Percentiles rank a stretch among this genome's conserved stretches.
Conservation (phyloP, 2,797 vertebrate species). For the Alca torda region DNA sequence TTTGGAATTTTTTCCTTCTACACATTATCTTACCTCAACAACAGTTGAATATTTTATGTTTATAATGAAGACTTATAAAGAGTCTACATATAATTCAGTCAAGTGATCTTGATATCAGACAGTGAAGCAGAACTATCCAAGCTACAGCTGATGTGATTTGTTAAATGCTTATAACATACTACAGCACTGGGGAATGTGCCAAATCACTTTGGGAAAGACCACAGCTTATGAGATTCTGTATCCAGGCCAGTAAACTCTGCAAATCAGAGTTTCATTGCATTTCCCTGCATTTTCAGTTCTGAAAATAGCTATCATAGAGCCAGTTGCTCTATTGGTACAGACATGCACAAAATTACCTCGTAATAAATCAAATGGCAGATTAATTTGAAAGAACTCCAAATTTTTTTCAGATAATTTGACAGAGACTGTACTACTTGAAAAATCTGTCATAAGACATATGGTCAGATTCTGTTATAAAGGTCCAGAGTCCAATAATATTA, state of each 20-base stretch:
- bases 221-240: neutral
- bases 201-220: neutral
- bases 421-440: neutral
- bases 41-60: neutral
- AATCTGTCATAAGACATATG: neutral
- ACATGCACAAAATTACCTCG: neutral
- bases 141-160: neutral
- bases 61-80: neutral
- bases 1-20: neutral
- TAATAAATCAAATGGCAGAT: neutral
- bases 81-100: neutral
- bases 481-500: neutral
- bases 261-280: neutral
- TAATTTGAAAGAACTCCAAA: neutral
- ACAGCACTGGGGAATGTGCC: neutral
- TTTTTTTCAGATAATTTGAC: neutral
- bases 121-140: neutral
- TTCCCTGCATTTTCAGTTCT: neutral
- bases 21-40: neutral
- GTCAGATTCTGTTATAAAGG: neutral
- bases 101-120: neutral
- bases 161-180: neutral
- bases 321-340: neutral
- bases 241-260: neutral
- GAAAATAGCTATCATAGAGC: neutral